Evolutionary conservation across 2,113 vertebrate genomes (phyloP).

Genomic region (Condylura cristata): DNA sequence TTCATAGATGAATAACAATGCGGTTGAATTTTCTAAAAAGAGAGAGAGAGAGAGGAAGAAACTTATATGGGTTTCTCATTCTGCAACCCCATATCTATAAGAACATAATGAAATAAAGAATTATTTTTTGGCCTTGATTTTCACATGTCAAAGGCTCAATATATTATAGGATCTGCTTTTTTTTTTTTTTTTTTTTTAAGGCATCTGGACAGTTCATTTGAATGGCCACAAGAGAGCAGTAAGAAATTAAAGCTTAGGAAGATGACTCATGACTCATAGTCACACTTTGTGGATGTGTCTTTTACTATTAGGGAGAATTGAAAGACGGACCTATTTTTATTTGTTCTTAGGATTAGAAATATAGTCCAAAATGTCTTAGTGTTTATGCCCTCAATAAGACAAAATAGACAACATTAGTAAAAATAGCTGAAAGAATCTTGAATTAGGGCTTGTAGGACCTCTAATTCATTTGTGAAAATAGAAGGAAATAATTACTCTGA

Average conservation of each 20-base stretch:
- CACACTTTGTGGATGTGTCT: slow-evolving; percentile 6
- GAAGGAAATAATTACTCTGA: neutral
- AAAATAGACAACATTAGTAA: neutral
- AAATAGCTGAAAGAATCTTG: neutral
- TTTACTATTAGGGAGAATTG: neutral
- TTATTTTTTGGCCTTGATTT: neutral
- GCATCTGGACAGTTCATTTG: slow-evolving; percentile 79
- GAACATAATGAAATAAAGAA: neutral
- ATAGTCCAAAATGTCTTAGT: neutral
- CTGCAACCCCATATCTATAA: neutral
- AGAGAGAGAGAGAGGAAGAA: neutral
- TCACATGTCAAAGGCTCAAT: slow-evolving; percentile 10
- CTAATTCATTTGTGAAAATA: neutral
- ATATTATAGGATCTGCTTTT: neutral
- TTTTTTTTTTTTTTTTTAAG: neutral
- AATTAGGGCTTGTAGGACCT: neutral
- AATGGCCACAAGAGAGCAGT: slow-evolving; percentile 89
- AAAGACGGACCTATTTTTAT: neutral
- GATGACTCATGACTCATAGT: slow-evolving; percentile 47
- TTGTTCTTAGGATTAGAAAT: neutral
- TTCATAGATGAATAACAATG: slow-evolving; percentile 15
- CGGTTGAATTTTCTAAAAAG: slow-evolving; percentile 26
- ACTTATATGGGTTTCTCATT: neutral
- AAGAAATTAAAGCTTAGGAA: slow-evolving; percentile 83
- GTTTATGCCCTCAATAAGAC: neutral